These are phyloP conservation scores for Prietella phreatophila DNA, from an alignment of 2,113 vertebrate genomes.

Conservation along the genomic window DNA sequence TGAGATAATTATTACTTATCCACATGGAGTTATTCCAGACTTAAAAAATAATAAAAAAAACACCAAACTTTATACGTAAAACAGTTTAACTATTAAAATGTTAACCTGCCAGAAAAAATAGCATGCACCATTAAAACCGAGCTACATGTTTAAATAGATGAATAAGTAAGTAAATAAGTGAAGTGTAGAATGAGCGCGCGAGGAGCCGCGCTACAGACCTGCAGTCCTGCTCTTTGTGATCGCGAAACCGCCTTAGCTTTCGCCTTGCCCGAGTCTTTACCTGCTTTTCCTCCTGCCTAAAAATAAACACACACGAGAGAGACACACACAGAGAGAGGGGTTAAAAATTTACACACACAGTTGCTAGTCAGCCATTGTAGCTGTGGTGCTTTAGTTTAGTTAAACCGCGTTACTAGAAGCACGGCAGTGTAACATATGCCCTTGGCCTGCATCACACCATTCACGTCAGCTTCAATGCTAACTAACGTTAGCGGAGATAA, in stretches of 20 bases:
- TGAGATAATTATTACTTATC: no score
- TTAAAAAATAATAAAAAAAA: no score
- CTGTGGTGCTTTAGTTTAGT: neutral
- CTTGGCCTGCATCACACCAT: constrained; percentile 24
- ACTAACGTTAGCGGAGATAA: constrained; percentile 12
- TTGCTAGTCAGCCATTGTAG: neutral
- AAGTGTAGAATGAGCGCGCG: neutral
- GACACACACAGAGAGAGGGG: neutral
- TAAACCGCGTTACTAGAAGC: neutral
- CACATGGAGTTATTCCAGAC: no score
- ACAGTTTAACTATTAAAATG: no score
- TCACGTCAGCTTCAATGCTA: constrained; percentile 1
- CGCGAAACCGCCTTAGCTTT: constrained; percentile 97
- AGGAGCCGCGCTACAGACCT: constrained; percentile 73
- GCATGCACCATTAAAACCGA: no score
- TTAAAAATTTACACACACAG: neutral
- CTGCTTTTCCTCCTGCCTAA: constrained; percentile 94
- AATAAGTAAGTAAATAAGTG: neutral
- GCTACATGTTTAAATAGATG: no score
- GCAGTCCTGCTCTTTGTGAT: constrained; percentile 92
- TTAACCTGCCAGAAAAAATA: no score
- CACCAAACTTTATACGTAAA: no score
- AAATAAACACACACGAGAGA: neutral
- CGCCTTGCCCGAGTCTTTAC: constrained; percentile 96
- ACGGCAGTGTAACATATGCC: neutral